Evolutionary conservation across 2,797 vertebrate genomes (phyloP).

Genomic region (Coluber constrictor): DNA sequence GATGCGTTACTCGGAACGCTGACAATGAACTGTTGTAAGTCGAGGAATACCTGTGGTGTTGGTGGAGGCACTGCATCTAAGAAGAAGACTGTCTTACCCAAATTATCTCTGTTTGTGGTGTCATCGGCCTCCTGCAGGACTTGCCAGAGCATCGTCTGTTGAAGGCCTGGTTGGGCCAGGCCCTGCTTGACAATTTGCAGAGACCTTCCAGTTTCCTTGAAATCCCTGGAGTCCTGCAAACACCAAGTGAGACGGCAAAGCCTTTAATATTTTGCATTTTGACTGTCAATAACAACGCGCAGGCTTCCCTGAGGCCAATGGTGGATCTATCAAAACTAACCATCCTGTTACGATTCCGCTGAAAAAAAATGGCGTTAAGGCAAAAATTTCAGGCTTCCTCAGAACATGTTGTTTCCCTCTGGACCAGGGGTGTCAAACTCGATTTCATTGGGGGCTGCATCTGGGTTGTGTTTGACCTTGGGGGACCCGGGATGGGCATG

Average conservation of each 20-base stretch:
- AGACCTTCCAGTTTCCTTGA: neutral
- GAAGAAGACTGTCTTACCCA: neutral
- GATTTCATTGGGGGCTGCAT: no score
- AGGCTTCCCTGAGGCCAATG: neutral
- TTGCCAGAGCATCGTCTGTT: slow-evolving; percentile 12
- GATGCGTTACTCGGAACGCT: no score
- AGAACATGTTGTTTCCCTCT: no score
- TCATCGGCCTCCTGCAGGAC: slow-evolving; percentile 3
- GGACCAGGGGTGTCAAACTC: no score
- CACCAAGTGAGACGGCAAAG: neutral
- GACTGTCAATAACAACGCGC: neutral
- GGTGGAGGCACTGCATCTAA: neutral
- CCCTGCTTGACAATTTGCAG: neutral
- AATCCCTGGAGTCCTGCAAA: neutral
- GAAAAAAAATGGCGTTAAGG: no score
- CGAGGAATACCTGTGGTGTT: no score
- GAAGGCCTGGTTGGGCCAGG: neutral
- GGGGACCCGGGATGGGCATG: no score
- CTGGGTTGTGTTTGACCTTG: no score
- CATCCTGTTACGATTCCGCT: no score
- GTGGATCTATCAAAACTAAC: neutral
- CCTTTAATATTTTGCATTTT: neutral
- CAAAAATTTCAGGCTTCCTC: no score
- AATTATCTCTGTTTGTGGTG: neutral
- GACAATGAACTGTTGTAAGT: no score